Base-by-base conservation (phyloP, 92 coral and sea anemone species). In the Palythoa grandis region DNA sequence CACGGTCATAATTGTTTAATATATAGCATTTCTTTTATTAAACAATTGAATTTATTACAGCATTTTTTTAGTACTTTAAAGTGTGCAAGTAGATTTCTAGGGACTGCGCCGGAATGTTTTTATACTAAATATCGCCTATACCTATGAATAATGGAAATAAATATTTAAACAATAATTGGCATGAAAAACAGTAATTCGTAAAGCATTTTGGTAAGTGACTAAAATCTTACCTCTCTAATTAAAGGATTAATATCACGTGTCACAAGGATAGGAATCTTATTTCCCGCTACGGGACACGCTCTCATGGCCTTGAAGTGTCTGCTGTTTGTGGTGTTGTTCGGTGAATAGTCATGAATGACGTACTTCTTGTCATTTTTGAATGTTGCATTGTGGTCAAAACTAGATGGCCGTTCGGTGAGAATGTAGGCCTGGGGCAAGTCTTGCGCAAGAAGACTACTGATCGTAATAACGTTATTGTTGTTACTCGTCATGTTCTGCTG, bases 261-360 rank as follows among this genome's bases (percentile, higher is more conserved):
- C 40, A 93, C 89, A 25, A 93, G 82, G 14, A 93, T 77, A 2
- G 96, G 96, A 61, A 93, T 77, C 23, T 82, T 74, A 52, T 92
- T 83, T 8, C 96, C 96, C 19, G 96, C 96, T 38, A 93, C 96
- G 3, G 96, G 96, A 25, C 96, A 93, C 19, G 96, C 92, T 53
- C 93, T 89, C 88, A 91, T 83, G 4, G 96, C 94, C 89, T 91
- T 82, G 74, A 91, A 60, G 85, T 93, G 91, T 82, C 91, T 87
- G 82, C 89, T 93, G 86, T 89, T 82, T 2, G 82, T 66, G 12
- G 92, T 80, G 14, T 74, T 72, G 72, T 86, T 47, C 2, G 96
- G 88, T 19, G 93, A 90, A 73, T 72, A 88, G 66, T 93, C 96
- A 39, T 93, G 92, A 29, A 93, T 85, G 2, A 89, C 70, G 58